Percentiles rank a stretch among this genome's conserved stretches.
phyloP scores from a whole-genome alignment of 2,797 vertebrate genomes.

The Crax fasciolata region DNA sequence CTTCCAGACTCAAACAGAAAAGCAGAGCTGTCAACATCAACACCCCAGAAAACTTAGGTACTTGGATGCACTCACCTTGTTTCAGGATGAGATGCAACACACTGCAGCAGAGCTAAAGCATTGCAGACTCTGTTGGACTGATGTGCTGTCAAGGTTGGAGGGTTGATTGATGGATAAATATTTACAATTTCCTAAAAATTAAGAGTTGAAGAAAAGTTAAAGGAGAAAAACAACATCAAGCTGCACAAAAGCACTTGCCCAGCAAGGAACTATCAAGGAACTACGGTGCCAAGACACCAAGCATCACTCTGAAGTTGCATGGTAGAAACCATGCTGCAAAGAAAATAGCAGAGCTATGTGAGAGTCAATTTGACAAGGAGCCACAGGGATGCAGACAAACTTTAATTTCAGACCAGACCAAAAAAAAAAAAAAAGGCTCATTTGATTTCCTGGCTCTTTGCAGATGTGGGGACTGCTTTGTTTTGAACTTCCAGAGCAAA shows the following conservation, averaged over 20 bases:
- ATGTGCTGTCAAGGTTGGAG: conserved; percentile 96
- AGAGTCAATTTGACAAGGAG: neutral
- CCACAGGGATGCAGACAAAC: neutral
- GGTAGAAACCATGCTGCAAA: neutral
- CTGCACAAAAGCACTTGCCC: neutral
- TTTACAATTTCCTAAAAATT: conserved; percentile 95
- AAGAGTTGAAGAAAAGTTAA: neutral
- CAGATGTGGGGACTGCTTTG: neutral
- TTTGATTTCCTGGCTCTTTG: neutral
- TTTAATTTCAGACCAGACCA: neutral
- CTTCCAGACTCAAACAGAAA: neutral
- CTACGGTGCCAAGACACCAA: neutral
- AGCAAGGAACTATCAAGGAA: neutral
- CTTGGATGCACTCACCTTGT: conserved; percentile 87
- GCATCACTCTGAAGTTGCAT: neutral
- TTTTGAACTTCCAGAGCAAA: neutral
- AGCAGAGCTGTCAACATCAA: neutral
- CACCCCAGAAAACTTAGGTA: neutral
- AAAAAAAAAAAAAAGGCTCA: neutral
- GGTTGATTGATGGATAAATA: conserved; percentile 99
- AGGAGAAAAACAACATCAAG: neutral
- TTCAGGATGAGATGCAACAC: conserved; percentile 98
- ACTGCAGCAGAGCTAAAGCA: conserved; percentile 94
- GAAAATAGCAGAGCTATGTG: neutral
- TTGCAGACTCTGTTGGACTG: conserved; percentile 99